phyloP scores from a whole-genome alignment of 2,113 vertebrate genomes.

The Egretta garzetta region DNA sequence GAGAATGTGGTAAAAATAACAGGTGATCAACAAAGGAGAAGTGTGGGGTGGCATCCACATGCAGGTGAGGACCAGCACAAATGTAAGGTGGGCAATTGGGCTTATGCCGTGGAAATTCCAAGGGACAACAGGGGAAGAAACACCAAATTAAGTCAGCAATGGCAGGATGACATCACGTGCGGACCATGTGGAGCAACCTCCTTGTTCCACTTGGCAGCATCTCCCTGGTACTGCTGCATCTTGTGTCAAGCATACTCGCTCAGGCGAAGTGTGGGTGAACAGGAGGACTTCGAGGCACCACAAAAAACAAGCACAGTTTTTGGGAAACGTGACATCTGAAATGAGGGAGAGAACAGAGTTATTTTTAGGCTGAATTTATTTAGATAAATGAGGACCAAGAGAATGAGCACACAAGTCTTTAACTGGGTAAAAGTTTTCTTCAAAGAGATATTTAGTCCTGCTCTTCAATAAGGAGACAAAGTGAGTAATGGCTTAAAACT shows the following conservation, averaged over 20 bases:
- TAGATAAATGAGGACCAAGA: too few species aligned
- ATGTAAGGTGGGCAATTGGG: background rate
- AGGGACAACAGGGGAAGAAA: too few species aligned
- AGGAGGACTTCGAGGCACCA: background rate
- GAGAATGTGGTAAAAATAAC: background rate
- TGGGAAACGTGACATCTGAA: background rate
- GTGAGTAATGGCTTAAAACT: background rate
- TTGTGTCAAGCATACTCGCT: rapidly evolving
- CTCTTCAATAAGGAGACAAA: background rate
- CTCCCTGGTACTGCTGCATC: background rate
- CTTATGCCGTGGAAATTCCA: background rate
- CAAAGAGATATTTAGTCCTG: background rate
- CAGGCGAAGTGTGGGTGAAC: too few species aligned
- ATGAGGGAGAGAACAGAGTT: background rate
- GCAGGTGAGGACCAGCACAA: background rate
- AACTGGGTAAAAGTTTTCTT: background rate
- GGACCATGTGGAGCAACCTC: too few species aligned
- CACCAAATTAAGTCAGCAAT: rapidly evolving
- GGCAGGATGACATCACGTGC: background rate
- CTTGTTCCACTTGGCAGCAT: background rate
- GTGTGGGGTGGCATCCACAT: rapidly evolving
- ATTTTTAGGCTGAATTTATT: background rate
- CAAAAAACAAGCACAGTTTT: rapidly evolving
- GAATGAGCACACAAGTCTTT: background rate
- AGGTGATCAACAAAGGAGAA: background rate